Percentiles rank a stretch among this genome's conserved stretches.
These are phyloP conservation scores for Trachymyrmex septentrionalis DNA, from an alignment of 1,140 invertebrate genomes.

Conservation along the genomic window DNA sequence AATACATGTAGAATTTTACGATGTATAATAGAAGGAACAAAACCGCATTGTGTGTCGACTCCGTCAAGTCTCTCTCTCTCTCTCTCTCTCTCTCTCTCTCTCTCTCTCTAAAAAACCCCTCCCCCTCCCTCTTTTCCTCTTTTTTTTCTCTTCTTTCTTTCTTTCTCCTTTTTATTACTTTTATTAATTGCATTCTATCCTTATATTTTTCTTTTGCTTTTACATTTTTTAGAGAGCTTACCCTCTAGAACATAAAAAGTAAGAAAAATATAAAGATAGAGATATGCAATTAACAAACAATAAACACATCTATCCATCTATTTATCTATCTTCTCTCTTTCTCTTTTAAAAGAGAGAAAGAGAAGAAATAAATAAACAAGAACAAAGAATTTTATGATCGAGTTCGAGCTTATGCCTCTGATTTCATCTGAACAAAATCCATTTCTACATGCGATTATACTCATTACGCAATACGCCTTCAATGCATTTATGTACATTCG, in stretches of 20 bases:
- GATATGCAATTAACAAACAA: too few relatives aligned
- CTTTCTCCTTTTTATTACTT: not conserved
- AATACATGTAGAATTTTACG: not conserved
- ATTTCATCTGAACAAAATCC: not conserved
- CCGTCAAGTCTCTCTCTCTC: not conserved
- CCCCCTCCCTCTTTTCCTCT: not conserved
- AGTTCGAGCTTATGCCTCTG: not conserved
- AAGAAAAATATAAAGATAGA: too few relatives aligned
- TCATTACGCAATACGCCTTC: slow-evolving; percentile 14
- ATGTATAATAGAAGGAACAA: not conserved
- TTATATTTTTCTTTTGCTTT: too few relatives aligned
- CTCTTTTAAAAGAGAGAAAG: too few relatives aligned
- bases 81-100: not conserved
- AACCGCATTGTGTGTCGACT: not conserved
- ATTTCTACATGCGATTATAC: not conserved
- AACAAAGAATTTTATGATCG: not conserved
- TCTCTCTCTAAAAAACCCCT: too few relatives aligned
- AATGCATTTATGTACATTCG: not conserved
- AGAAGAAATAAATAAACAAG: not conserved
- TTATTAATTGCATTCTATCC: too few relatives aligned
- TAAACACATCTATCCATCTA: too few relatives aligned
- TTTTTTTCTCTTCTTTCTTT: not conserved
- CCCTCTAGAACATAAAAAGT: too few relatives aligned
- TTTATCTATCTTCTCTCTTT: too few relatives aligned
- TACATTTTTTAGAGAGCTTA: too few relatives aligned